Conservation (phyloP, 2,113 vertebrate genomes). For the Microtus pennsylvanicus region DNA sequence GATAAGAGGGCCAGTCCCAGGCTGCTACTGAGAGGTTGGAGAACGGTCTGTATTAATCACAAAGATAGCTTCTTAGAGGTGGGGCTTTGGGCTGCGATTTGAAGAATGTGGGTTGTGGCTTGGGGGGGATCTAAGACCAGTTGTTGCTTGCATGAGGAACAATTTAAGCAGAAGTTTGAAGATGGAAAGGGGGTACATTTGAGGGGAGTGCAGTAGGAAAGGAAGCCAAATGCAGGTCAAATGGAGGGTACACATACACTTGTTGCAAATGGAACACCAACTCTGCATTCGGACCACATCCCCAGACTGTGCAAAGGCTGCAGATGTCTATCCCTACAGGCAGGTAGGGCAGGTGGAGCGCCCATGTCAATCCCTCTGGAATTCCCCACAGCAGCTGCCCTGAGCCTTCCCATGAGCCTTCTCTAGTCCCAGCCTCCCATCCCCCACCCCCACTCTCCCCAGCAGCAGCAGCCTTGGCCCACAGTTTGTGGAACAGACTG, state of each 20-base stretch:
- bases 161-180: conserved; percentile 29
- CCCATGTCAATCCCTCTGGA: conserved; percentile 48
- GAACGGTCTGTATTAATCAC: conserved; percentile 64
- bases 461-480: neutral
- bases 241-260: neutral
- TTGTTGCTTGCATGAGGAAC: conserved; percentile 54
- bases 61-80: conserved; percentile 72
- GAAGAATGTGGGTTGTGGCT: conserved; percentile 75
- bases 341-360: neutral
- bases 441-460: neutral
- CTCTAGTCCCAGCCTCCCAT: neutral
- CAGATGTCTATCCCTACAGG: neutral
- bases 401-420: neutral
- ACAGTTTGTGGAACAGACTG: neutral
- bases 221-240: conserved; percentile 14
- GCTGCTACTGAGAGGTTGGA: neutral
- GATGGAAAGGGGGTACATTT: neutral
- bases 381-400: conserved; percentile 59
- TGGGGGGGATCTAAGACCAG: conserved; percentile 67
- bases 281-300: neutral
- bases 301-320: neutral
- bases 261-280: neutral
- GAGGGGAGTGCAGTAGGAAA: neutral
- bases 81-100: conserved; percentile 66
- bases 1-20: neutral